Percentiles rank a stretch among this genome's conserved stretches.
These are phyloP conservation scores for Silvanus unidentatus DNA, from an alignment of 2,888 invertebrate genomes.

Conservation along the genomic window DNA sequence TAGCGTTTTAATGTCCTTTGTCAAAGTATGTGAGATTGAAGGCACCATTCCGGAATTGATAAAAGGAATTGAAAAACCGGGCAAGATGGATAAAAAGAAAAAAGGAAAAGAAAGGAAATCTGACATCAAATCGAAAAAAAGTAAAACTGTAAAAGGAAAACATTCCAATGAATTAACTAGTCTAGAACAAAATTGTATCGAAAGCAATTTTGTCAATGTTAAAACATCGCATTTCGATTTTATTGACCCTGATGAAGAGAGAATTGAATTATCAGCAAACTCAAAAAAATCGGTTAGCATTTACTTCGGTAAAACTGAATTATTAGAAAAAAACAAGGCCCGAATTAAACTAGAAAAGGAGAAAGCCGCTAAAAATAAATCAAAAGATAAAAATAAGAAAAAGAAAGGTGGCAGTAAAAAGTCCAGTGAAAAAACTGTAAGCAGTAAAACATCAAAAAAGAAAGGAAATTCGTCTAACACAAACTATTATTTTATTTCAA, in stretches of 20 bases:
- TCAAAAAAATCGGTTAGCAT: slow-evolving; percentile 13
- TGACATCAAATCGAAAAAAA: slow-evolving; percentile 5
- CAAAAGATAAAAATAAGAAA: slow-evolving; percentile 7
- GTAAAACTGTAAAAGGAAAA: slow-evolving; percentile 8
- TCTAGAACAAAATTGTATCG: slow-evolving; percentile 13
- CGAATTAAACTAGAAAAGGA: slow-evolving; percentile 6
- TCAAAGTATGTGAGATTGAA: slow-evolving; percentile 24
- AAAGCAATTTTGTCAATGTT: slow-evolving; percentile 9
- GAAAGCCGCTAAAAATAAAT: slow-evolving; percentile 7
- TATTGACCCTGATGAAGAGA: slow-evolving; percentile 11
- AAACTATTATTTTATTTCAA: slow-evolving; percentile 16
- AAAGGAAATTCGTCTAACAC: slow-evolving; percentile 8
- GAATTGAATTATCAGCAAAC: slow-evolving; percentile 13
- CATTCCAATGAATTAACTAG: slow-evolving; percentile 15
- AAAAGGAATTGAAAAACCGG: slow-evolving; percentile 3
- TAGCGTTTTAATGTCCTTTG: slow-evolving; percentile 14
- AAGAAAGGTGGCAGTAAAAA: slow-evolving; percentile 10
- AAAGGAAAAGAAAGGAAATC: slow-evolving; percentile 4
- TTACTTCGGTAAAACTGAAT: slow-evolving; percentile 19
- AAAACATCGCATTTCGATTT: slow-evolving; percentile 17
- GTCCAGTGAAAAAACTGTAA: slow-evolving; percentile 5
- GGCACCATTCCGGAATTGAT: slow-evolving; percentile 9
- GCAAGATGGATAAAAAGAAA: background rate
- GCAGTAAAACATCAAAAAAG: slow-evolving; percentile 2
- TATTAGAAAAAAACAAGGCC: slow-evolving; percentile 12